Base-by-base conservation (phyloP, 92 coral and sea anemone species). In the Actinernus sp. region DNA sequence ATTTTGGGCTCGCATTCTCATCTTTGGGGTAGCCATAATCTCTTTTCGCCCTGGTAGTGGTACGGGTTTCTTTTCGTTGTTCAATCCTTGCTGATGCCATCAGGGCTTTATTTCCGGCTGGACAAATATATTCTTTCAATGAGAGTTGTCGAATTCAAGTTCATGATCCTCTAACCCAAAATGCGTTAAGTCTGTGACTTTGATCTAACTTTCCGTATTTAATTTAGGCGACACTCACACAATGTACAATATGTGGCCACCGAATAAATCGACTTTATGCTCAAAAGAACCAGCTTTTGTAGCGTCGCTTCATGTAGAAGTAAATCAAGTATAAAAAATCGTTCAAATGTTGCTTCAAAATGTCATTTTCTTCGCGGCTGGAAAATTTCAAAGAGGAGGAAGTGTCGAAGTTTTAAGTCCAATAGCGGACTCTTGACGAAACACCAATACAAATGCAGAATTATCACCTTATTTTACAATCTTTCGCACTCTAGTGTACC, bases 21-120 rank as follows among this genome's bases (percentile, higher is more conserved):
- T 63, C 70, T 45, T 46, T 28, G 0, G 54, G n/a, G 2, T 43
- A 22, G 14, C 9, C 65, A 55, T 16, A 43, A 56, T 57, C 56
- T 17, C 38, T 70, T 11, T 49, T 55, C 6, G 44, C 30, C 4
- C 52, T 18, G 8, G n/a, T n/a, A 17, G 57, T 49, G 22, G 58
- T 52, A n/a, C 78, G 78, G 31, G 25, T 39, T 13, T 70, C 78
- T 33, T 34, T 36, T 22, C 64, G 54, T 18, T 38, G 66, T 13
- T 46, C 66, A 41, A 62, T 59, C 28, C 66, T 70, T 57, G 78
- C 57, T 57, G 78, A 37, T 43, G 78, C 78, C 78, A 70, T 70
- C 31, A 55, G 29, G 31, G 6, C 21, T 40, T 20, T 41, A 55
- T 46, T 55, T 43, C 78, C 66, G 66, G 41, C 57, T 54, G 17